phyloP scores from a whole-genome alignment of 2,797 vertebrate genomes.

The Amazonetta brasiliensis region DNA sequence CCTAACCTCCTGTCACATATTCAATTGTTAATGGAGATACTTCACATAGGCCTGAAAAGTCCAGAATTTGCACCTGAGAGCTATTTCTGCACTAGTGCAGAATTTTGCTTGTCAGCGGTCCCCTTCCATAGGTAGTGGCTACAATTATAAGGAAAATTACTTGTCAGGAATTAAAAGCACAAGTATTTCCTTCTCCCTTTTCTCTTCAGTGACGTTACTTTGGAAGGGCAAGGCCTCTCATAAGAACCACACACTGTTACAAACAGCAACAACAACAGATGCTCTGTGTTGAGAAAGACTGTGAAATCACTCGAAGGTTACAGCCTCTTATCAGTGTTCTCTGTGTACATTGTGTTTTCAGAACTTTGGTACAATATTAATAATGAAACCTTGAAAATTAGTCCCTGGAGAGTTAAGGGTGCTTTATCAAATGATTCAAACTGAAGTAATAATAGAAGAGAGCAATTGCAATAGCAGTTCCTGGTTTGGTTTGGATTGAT shows the following conservation, averaged over 20 bases:
- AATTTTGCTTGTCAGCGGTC: not conserved
- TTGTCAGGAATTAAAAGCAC: not conserved
- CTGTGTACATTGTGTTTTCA: not conserved
- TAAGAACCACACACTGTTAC: not conserved
- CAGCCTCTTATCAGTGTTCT: not conserved
- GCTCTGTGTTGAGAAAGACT: not conserved
- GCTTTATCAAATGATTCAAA: not conserved
- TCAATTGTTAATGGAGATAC: not conserved
- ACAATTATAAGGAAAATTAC: not conserved
- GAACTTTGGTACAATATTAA: not conserved
- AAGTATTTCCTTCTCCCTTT: not conserved
- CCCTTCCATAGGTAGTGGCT: not conserved
- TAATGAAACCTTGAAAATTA: constrained; percentile 10
- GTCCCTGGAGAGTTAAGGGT: not conserved
- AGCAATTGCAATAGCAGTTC: not conserved
- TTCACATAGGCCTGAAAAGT: not conserved
- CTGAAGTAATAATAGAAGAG: not conserved
- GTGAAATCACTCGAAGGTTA: not conserved
- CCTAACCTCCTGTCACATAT: not conserved
- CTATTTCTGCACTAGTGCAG: not conserved
- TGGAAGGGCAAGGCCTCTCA: not conserved
- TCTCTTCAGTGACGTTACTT: not conserved
- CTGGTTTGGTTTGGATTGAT: not conserved
- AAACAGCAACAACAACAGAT: not conserved
- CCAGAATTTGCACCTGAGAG: not conserved